These are phyloP conservation scores for Sebastes miniatus DNA, from an alignment of 2,797 vertebrate species.

Conservation along the genomic window DNA sequence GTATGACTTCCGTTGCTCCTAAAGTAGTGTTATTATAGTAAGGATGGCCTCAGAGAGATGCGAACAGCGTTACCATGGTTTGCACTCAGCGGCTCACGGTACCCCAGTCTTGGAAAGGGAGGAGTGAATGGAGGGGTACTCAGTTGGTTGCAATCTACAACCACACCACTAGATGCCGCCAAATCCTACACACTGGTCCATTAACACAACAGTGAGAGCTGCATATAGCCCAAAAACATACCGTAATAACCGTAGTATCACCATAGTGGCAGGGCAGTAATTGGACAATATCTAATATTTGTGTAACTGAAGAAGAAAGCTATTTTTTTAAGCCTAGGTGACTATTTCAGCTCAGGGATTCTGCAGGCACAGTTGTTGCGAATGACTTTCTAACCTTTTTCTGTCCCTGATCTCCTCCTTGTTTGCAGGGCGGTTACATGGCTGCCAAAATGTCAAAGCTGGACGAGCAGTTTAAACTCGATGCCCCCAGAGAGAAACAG, in stretches of 20 bases:
- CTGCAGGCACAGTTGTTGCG: background rate
- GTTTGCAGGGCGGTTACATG: conserved; percentile 92
- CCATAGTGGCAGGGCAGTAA: background rate
- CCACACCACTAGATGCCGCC: too few relatives aligned
- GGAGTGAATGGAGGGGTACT: too few relatives aligned
- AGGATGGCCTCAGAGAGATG: too few relatives aligned
- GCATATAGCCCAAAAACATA: background rate
- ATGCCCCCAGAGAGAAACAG: conserved; percentile 86
- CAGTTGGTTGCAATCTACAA: too few relatives aligned
- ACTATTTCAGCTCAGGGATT: background rate
- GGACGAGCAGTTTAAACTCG: conserved; percentile 93
- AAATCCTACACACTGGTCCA: background rate
- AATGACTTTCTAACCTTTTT: background rate
- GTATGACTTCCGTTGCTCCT: too few relatives aligned
- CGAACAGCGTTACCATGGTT: fast-evolving
- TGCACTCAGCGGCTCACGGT: too few relatives aligned
- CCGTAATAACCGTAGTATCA: background rate
- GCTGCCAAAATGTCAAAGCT: conserved; percentile 95
- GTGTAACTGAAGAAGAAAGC: background rate
- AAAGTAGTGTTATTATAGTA: too few relatives aligned
- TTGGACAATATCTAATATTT: background rate
- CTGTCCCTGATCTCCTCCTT: background rate
- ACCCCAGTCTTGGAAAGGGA: too few relatives aligned
- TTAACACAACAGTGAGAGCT: background rate
- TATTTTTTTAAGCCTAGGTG: background rate